A percentile compares a stretch with the other conserved stretches of the same genome.
Evolutionary conservation across 2,113 vertebrate genomes (phyloP).

Genomic region (Burhinus oedicnemus): DNA sequence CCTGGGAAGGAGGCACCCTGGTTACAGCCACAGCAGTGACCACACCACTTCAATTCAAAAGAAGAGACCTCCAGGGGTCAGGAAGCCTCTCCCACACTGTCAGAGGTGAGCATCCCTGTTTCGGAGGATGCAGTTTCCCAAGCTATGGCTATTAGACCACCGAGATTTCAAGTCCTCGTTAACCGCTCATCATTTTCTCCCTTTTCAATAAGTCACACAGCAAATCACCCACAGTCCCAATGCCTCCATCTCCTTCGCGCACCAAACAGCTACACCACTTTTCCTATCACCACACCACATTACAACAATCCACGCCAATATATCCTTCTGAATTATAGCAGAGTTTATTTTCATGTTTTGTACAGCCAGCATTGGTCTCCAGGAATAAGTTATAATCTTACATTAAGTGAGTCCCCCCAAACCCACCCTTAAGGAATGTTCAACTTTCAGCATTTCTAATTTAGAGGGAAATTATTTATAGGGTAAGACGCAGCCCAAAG

Average conservation of each 20-base stretch:
- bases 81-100: background rate
- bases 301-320: background rate
- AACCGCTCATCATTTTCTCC: no score
- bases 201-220: no score
- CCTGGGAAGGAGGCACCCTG: background rate
- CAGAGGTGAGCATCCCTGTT: no score
- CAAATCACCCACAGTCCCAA: no score
- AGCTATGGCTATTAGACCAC: no score
- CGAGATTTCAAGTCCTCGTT: no score
- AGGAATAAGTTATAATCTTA: constrained; percentile 69
- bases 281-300: background rate
- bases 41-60: background rate
- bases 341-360: constrained; percentile 68
- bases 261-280: background rate
- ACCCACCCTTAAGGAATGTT: constrained; percentile 65
- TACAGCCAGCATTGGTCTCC: constrained; percentile 68
- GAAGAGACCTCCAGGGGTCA: background rate
- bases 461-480: constrained; percentile 9
- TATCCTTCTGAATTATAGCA: constrained; percentile 34
- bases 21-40: background rate
- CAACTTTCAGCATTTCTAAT: constrained; percentile 24
- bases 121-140: no score
- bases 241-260: background rate
- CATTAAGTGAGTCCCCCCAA: constrained; percentile 48
- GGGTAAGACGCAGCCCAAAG: background rate